Conservation (phyloP, 1,140 invertebrate species). For the Drosophila fuyamai region DNA sequence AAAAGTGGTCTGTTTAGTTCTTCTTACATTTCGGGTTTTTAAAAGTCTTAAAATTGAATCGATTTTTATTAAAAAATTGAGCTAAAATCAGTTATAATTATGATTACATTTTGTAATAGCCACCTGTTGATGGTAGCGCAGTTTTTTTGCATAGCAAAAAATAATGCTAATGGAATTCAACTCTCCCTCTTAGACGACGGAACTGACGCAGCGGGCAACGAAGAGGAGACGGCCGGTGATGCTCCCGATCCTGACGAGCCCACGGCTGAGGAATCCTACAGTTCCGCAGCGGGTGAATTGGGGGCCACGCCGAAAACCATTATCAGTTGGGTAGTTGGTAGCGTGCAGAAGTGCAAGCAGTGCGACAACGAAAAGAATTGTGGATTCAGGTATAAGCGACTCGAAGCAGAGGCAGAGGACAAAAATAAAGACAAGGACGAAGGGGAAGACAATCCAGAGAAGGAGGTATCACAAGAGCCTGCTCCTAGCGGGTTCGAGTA, state of each 20-base stretch:
- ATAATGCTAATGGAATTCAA: background rate
- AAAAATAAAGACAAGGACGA: constrained; percentile 21
- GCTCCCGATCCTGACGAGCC: constrained; percentile 67
- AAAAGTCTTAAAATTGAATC: too few species aligned
- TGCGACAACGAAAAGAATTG: constrained; percentile 71
- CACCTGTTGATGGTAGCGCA: background rate
- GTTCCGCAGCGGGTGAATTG: constrained; percentile 36
- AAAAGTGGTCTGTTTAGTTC: background rate
- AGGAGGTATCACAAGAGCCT: constrained; percentile 11
- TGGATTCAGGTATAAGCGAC: constrained; percentile 68
- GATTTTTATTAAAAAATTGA: too few species aligned
- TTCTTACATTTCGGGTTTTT: too few species aligned
- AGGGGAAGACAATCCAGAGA: constrained; percentile 5
- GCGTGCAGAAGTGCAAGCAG: constrained; percentile 64
- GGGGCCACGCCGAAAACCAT: constrained; percentile 60
- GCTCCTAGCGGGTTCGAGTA: constrained; percentile 44
- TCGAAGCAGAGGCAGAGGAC: constrained; percentile 24
- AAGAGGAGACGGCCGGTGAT: constrained; percentile 58
- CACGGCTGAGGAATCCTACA: constrained; percentile 51
- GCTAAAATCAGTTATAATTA: too few species aligned
- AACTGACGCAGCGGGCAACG: constrained; percentile 20
- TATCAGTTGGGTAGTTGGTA: constrained; percentile 76
- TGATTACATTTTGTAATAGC: background rate
- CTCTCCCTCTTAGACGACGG: constrained; percentile 15
- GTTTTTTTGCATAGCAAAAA: background rate